phyloP scores from a whole-genome alignment of 2,888 invertebrate genomes.

The Neoascia interrupta region DNA sequence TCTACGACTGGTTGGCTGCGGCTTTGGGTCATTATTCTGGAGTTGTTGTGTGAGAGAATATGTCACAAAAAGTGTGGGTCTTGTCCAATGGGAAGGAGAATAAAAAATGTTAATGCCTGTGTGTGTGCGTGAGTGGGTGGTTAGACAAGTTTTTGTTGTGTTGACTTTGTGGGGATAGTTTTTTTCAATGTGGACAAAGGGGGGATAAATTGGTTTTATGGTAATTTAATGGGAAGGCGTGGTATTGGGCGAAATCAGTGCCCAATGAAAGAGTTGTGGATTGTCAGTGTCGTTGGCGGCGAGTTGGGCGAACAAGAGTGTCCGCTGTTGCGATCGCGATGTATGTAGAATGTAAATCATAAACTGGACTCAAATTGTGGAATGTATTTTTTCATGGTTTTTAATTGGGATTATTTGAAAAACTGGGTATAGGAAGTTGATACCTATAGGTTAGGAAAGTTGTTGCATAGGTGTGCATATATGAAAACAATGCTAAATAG shows the following conservation, averaged over 20 bases:
- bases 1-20: constrained; percentile 56
- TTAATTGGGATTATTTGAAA: too few relatives aligned
- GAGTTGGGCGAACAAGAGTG: too few relatives aligned
- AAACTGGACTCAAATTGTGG: too few relatives aligned
- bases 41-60: constrained; percentile 34
- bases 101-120: constrained; percentile 25
- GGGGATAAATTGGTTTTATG: constrained; percentile 39
- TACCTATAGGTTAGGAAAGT: too few relatives aligned
- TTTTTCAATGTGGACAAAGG: background rate
- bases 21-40: constrained; percentile 30
- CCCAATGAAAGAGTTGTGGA: constrained; percentile 39
- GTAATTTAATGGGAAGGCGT: constrained; percentile 44
- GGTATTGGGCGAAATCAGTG: constrained; percentile 52
- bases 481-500: too few relatives aligned
- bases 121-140: constrained; percentile 51
- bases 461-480: too few relatives aligned
- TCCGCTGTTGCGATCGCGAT: too few relatives aligned
- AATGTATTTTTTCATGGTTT: too few relatives aligned
- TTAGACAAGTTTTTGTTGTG: constrained; percentile 29
- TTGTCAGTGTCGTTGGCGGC: background rate
- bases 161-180: background rate
- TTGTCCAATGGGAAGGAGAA: constrained; percentile 51
- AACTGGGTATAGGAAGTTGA: too few relatives aligned
- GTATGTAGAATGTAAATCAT: too few relatives aligned
- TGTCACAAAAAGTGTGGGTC: constrained; percentile 46